phyloP scores from a whole-genome alignment of 2,888 invertebrate genomes.

The Tachina lurida region DNA sequence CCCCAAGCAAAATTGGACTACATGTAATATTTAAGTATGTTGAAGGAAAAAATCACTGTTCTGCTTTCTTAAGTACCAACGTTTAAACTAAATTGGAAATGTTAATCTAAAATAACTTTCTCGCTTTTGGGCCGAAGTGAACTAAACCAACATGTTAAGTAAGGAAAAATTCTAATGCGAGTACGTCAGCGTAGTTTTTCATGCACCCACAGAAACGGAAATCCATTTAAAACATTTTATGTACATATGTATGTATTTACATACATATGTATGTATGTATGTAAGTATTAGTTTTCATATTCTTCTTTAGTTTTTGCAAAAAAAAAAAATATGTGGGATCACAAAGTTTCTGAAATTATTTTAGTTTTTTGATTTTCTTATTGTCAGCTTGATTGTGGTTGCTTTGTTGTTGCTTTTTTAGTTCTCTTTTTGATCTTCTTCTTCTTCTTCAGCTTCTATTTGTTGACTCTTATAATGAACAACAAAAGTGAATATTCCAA shows the following conservation, averaged over 20 bases:
- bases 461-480: conserved; percentile 18
- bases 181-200: neutral
- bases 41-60: neutral
- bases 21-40: neutral
- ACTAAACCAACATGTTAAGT: neutral
- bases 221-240: conserved; percentile 51
- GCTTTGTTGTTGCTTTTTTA: neutral
- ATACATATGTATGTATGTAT: too few species aligned
- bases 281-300: too few species aligned
- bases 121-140: neutral
- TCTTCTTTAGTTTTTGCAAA: conserved; percentile 32
- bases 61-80: conserved; percentile 14
- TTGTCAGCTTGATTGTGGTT: conserved; percentile 54
- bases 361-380: conserved; percentile 36
- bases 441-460: neutral
- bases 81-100: conserved; percentile 21
- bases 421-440: neutral
- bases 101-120: neutral
- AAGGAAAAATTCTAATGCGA: conserved; percentile 7
- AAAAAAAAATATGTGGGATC: conserved; percentile 32
- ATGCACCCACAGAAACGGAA: conserved; percentile 27
- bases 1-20: conserved; percentile 30
- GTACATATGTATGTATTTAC: too few species aligned
- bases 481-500: conserved; percentile 71
- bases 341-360: conserved; percentile 48